Evolutionary conservation across 2,113 vertebrate species (phyloP).

Genomic region (Enhydra lutris): DNA sequence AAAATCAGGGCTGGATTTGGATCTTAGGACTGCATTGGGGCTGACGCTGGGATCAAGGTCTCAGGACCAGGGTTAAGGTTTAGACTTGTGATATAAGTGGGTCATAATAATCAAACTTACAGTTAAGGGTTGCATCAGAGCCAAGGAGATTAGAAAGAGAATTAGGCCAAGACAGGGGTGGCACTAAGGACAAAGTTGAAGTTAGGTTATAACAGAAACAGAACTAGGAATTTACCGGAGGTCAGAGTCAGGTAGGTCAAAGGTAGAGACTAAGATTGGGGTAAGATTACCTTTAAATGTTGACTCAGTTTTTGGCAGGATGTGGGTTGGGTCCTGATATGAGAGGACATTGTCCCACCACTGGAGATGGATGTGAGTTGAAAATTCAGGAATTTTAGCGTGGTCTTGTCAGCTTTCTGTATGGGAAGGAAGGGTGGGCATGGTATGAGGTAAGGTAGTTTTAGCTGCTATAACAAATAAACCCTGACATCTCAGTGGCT

Average conservation of each 20-base stretch:
- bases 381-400: not conserved
- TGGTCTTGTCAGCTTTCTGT: not conserved
- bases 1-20: not conserved
- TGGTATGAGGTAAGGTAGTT: not conserved
- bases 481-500: not conserved
- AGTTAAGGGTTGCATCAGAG: not conserved
- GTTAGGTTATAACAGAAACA: not conserved
- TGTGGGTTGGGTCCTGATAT: not conserved
- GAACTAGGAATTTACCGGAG: not conserved
- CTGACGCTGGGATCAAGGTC: not conserved
- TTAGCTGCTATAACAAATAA: not conserved
- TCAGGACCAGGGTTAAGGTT: not conserved
- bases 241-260: not conserved
- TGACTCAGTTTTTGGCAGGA: not conserved
- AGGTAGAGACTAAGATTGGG: not conserved
- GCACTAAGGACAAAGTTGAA: not conserved
- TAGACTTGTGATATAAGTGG: not conserved
- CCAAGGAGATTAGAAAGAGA: not conserved
- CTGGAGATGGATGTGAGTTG: not conserved
- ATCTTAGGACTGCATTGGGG: not conserved
- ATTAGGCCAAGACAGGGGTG: not conserved
- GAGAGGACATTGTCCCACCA: not conserved
- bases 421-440: no score
- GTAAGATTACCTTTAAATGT: not conserved
- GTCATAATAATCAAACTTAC: not conserved